Percentiles rank a stretch among this genome's conserved stretches.
These are phyloP conservation scores for Lytechinus variegatus DNA, from an alignment of 35 echinoderm and acorn worm species.

Conservation along the genomic window DNA sequence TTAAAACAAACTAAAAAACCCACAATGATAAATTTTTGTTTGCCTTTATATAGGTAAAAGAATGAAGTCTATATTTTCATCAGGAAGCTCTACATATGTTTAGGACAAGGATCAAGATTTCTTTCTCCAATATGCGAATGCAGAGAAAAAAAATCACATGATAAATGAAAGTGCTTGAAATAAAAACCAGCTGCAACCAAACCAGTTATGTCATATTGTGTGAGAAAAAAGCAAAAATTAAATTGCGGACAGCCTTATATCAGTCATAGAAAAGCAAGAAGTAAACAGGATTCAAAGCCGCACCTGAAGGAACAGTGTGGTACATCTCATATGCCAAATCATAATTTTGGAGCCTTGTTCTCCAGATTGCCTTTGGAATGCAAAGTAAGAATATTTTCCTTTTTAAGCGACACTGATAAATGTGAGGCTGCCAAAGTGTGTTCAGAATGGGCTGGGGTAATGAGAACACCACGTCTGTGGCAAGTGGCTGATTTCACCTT, in stretches of 20 bases:
- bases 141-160: neutral
- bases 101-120: neutral
- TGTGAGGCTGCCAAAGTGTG: conserved; percentile 73
- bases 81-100: too few species aligned
- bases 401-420: conserved; percentile 73
- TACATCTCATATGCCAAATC: neutral
- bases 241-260: neutral
- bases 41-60: too few species aligned
- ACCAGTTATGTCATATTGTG: neutral
- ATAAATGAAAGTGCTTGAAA: neutral
- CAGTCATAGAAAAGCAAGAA: conserved; percentile 7
- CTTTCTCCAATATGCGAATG: too few species aligned
- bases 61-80: too few species aligned
- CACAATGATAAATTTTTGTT: too few species aligned
- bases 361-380: conserved; percentile 74
- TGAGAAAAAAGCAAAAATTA: neutral
- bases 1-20: too few species aligned
- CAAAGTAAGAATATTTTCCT: conserved; percentile 73
- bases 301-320: neutral
- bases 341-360: conserved; percentile 2
- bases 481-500: conserved; percentile 70
- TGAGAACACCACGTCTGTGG: conserved; percentile 78
- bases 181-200: neutral
- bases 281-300: neutral
- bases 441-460: conserved; percentile 64